Evolutionary conservation across 2,113 vertebrate species (phyloP), one percentile per base, ranked within the genome.

Genomic region (Poicephalus meyeri): DNA sequence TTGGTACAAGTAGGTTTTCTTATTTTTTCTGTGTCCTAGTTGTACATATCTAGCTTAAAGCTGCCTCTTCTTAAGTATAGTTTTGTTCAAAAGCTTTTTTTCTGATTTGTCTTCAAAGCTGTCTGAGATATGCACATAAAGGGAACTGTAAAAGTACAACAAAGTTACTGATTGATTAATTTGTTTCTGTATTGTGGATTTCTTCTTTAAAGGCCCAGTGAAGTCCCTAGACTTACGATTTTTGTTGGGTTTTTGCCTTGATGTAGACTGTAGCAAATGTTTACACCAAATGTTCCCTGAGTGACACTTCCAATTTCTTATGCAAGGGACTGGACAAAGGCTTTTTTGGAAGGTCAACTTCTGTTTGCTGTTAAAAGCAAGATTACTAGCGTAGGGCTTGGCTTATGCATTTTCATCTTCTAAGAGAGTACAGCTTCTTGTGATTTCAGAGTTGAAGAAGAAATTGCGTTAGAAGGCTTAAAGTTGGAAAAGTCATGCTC

Each of bases 301-400:
- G 83, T 28, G 69, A 20, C 15, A 35, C 24, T 85, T 79, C 35
- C 76, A 29, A 41, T 63, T 80, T 76, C 50, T 89, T 95, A 95
- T 88, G 17, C 29, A 80, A 93, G 55, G 55, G 56, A 49, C 49
- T 70, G 35, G 71, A 84, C 91, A 94, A 93, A 96, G 37, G 29
- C 11, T 77, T 66, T 79, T 88, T 39, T 81, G 68, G 71, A 93
- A 94, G 68, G 89, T 95, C 83, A 92, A 37, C 55, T 92, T 94
- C 49, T 80, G 63, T 82, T 91, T 95, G 35, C 60, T 70, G 52
- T 63, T 95, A 70, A 86, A 88, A 68, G 35, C 33, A 71, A 74
- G 56, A 87, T 66, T 49, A 53, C 63, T 85, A 50, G 44, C n/a
- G 16, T 73, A 64, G 49, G 41, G 28, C 65, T 82, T 73, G 28